phyloP scores from a whole-genome alignment of 1,140 invertebrate species.

The Sitodiplosis mosellana region DNA sequence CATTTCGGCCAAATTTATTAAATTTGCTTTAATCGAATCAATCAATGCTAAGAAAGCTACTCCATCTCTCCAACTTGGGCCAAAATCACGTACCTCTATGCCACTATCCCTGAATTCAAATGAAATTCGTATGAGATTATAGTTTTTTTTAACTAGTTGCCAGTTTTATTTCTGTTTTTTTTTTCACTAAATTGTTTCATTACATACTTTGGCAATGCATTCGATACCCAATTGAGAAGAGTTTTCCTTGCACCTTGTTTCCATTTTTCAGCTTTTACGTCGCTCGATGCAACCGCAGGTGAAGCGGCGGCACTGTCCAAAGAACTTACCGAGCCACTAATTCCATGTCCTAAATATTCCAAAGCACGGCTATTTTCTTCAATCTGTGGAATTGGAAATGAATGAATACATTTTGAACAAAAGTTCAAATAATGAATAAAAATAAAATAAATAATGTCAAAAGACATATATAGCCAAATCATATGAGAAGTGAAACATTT shows the following conservation, averaged over 20 bases:
- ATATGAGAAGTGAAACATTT: no score
- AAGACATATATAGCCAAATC: no score
- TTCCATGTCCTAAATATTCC: slow-evolving; percentile 65
- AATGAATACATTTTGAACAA: no score
- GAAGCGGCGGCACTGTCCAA: slow-evolving; percentile 41
- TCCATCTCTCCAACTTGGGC: slow-evolving; percentile 92
- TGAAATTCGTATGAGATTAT: no score
- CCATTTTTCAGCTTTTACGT: slow-evolving; percentile 54
- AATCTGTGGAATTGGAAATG: slow-evolving; percentile 43
- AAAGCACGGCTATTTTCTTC: slow-evolving; percentile 85
- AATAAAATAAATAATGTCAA: no score
- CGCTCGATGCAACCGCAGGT: slow-evolving; percentile 31
- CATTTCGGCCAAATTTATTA: slow-evolving; percentile 73
- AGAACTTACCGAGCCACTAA: slow-evolving; percentile 59
- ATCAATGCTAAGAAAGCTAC: slow-evolving; percentile 91
- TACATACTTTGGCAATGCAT: slow-evolving; percentile 74
- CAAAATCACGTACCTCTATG: slow-evolving; percentile 85
- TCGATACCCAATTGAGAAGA: slow-evolving; percentile 85
- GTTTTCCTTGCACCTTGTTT: slow-evolving; percentile 81
- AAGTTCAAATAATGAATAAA: no score
- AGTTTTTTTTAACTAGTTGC: no score
- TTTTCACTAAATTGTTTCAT: slow-evolving; percentile 3
- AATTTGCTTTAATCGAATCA: slow-evolving; percentile 82
- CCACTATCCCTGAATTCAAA: slow-evolving; percentile 50
- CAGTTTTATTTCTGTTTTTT: no score